These are phyloP conservation scores for Oplegnathus fasciatus DNA, from an alignment of 2,113 vertebrate species.

Conservation along the genomic window DNA sequence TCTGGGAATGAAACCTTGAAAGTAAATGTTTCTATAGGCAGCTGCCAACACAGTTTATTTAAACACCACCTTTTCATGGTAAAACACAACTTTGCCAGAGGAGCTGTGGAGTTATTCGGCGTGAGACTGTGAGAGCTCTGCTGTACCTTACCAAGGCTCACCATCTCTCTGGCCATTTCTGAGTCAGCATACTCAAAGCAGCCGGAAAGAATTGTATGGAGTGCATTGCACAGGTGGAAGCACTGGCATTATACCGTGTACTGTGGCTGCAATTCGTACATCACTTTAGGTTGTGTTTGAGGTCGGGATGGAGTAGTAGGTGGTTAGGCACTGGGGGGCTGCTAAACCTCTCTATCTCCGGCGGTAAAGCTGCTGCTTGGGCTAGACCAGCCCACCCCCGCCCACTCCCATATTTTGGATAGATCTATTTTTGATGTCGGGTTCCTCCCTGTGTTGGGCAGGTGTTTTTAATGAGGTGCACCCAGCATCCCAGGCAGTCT, in stretches of 20 bases:
- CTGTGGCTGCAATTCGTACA: constrained; percentile 55
- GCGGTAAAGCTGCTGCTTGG: constrained; percentile 57
- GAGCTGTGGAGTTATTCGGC: constrained; percentile 8
- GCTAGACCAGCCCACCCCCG: constrained; percentile 48
- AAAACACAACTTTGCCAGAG: constrained; percentile 37
- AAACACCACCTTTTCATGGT: constrained; percentile 36
- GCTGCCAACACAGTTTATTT: constrained; percentile 52
- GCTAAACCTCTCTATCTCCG: constrained; percentile 69
- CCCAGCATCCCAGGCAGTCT: constrained; percentile 75
- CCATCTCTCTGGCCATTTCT: constrained; percentile 41
- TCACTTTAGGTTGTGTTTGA: constrained; percentile 62
- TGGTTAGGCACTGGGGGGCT: constrained; percentile 47
- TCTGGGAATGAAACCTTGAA: constrained; percentile 55
- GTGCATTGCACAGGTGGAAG: constrained; percentile 39
- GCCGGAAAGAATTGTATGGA: constrained; percentile 43
- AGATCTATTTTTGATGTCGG: constrained; percentile 85
- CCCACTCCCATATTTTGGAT: constrained; percentile 69
- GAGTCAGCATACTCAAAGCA: constrained; percentile 41
- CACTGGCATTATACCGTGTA: constrained; percentile 36
- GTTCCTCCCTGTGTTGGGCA: constrained; percentile 77
- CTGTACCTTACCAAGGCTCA: constrained; percentile 27
- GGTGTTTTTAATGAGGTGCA: constrained; percentile 83
- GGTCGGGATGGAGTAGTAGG: constrained; percentile 56
- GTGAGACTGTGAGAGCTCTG: constrained; percentile 27
- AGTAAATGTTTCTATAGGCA: constrained; percentile 66